phyloP scores from a whole-genome alignment of 2,888 invertebrate genomes.

The Aricia artaxerxes region DNA sequence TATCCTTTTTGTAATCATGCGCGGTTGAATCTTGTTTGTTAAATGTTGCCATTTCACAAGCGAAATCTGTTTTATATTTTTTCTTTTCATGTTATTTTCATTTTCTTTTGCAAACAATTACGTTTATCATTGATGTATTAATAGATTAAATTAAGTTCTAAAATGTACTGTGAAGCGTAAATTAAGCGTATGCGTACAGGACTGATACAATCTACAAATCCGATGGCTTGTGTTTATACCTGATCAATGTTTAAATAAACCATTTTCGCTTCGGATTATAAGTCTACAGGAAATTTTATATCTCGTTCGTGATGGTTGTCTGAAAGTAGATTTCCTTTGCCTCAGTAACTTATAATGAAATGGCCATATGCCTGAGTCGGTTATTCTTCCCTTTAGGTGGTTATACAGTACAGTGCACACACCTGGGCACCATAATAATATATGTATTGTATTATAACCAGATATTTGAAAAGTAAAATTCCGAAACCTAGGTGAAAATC shows the following conservation, averaged over 20 bases:
- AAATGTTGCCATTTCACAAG: no score
- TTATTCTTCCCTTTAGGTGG: no score
- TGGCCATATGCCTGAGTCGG: neutral
- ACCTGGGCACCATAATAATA: no score
- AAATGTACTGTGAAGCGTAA: slow-evolving; percentile 46
- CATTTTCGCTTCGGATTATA: slow-evolving; percentile 61
- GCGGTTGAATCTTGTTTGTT: no score
- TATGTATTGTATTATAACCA: no score
- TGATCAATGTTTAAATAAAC: slow-evolving; percentile 74
- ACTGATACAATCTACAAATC: slow-evolving; percentile 47
- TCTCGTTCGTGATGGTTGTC: slow-evolving; percentile 68
- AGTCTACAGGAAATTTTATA: slow-evolving; percentile 60
- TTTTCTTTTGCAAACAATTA: slow-evolving; percentile 17
- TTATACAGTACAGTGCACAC: no score
- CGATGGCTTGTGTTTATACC: slow-evolving; percentile 66
- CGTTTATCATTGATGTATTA: slow-evolving; percentile 47
- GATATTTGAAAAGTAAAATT: no score
- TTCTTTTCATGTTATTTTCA: no score
- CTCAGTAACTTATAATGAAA: slow-evolving; percentile 3
- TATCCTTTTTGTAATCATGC: no score
- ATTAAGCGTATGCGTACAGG: slow-evolving; percentile 43
- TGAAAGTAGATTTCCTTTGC: slow-evolving; percentile 65
- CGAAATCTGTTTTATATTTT: no score
- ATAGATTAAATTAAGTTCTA: neutral
- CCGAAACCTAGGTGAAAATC: no score